These are phyloP conservation scores for Colistium nudipinnis DNA, from an alignment of 2,113 vertebrate species.

Conservation along the genomic window DNA sequence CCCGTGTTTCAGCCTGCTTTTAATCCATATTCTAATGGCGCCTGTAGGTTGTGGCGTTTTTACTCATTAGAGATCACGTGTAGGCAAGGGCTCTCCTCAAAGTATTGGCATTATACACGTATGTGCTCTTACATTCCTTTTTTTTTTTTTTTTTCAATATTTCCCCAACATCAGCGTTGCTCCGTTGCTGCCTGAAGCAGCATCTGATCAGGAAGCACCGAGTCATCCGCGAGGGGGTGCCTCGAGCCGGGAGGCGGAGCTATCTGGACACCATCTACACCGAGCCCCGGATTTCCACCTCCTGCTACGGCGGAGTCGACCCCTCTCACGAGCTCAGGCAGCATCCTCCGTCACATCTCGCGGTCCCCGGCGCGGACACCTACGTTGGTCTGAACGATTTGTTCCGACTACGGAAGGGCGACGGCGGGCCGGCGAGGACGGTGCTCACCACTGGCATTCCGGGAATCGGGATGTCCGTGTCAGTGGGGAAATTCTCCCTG, in stretches of 20 bases:
- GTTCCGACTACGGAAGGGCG: slow-evolving; percentile 48
- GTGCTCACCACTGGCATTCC: slow-evolving; percentile 75
- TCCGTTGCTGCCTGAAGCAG: slow-evolving; percentile 56
- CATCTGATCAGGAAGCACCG: slow-evolving; percentile 43
- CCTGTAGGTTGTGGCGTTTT: not conserved
- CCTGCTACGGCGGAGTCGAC: slow-evolving; percentile 58
- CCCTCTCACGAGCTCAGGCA: slow-evolving; percentile 47
- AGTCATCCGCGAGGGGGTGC: slow-evolving; percentile 70
- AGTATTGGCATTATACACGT: too few relatives aligned
- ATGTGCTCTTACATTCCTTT: not conserved
- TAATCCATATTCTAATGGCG: not conserved
- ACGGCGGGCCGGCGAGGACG: slow-evolving; percentile 43
- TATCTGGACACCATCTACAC: slow-evolving; percentile 64
- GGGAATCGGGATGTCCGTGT: slow-evolving; percentile 72
- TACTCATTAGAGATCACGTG: too few relatives aligned
- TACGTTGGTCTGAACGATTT: slow-evolving; percentile 57
- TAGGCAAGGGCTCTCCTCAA: too few relatives aligned
- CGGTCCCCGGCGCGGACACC: slow-evolving; percentile 20
- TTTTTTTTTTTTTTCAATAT: not conserved
- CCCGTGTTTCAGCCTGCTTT: not conserved
- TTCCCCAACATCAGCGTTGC: slow-evolving; percentile 42
- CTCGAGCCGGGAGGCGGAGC: slow-evolving; percentile 61
- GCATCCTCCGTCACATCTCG: not conserved
- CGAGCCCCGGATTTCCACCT: slow-evolving; percentile 59
- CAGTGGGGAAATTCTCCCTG: slow-evolving; percentile 61